Evolutionary conservation across 2,888 invertebrate genomes (phyloP).

Genomic region (Ethmia dodecea): DNA sequence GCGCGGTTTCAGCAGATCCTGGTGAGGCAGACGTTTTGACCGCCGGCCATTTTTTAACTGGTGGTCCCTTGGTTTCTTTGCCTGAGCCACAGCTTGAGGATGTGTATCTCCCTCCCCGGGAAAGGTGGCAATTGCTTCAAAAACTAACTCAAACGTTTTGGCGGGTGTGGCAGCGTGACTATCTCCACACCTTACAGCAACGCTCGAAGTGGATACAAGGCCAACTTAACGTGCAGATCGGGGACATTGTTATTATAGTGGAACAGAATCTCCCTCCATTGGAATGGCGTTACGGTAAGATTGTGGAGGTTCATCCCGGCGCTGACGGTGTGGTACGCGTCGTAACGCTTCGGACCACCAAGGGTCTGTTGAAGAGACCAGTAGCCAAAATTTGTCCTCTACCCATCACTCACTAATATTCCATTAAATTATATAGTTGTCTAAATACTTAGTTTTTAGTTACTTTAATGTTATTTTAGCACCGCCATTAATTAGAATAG

Average conservation of each 20-base stretch:
- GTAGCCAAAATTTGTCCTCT: conserved; percentile 4
- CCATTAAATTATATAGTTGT: too few species aligned
- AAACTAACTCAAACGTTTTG: background rate
- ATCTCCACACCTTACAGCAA: background rate
- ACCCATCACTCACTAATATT: too few species aligned
- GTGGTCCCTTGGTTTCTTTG: background rate
- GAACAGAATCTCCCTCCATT: too few species aligned
- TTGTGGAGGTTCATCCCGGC: conserved; percentile 12
- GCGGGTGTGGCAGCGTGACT: background rate
- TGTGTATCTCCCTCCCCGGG: background rate
- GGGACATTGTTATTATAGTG: too few species aligned
- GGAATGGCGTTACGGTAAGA: conserved; percentile 9
- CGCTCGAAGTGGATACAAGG: too few species aligned
- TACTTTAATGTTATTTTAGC: too few species aligned
- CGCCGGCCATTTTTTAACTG: background rate
- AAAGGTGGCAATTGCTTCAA: background rate
- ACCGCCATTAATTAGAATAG: too few species aligned
- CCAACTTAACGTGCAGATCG: too few species aligned
- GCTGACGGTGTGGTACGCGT: conserved; percentile 13
- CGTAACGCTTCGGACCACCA: conserved; percentile 9
- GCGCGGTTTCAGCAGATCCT: background rate
- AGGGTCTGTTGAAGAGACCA: conserved; percentile 5
- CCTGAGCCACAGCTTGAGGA: background rate
- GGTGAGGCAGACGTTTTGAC: background rate
- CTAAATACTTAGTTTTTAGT: too few species aligned